These are phyloP conservation scores for Ennomos fuscantarius DNA, from an alignment of 2,888 invertebrate genomes.

Conservation along the genomic window DNA sequence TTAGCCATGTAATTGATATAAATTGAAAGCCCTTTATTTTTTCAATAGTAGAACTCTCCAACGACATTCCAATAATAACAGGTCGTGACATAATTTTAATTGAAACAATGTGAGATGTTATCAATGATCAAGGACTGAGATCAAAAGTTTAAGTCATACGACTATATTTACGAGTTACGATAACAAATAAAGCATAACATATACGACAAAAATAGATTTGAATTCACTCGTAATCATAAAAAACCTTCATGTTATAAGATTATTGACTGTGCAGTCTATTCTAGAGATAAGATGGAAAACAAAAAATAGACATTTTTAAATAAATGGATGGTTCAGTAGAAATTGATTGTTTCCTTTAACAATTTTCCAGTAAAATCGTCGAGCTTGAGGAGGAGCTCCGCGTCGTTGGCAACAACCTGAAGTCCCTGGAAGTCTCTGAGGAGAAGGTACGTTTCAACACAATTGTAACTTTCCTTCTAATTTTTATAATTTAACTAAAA, in stretches of 20 bases:
- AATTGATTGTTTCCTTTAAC: conserved; percentile 61
- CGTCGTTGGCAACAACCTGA: conserved; percentile 99
- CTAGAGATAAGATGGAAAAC: too few relatives aligned
- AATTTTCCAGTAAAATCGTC: conserved; percentile 96
- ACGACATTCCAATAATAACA: conserved; percentile 21
- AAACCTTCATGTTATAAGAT: background rate
- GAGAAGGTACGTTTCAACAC: conserved; percentile 93
- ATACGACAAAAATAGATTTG: background rate
- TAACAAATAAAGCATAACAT: background rate
- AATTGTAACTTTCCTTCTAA: background rate
- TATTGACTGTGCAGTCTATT: too few relatives aligned
- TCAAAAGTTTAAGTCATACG: background rate
- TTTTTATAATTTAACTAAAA: too few relatives aligned
- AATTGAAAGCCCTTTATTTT: conserved; percentile 49
- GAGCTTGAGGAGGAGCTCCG: conserved; percentile 99
- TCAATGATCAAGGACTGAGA: conserved; percentile 7
- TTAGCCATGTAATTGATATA: conserved; percentile 48
- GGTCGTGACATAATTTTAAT: conserved; percentile 10
- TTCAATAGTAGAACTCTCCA: conserved; percentile 27
- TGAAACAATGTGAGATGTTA: conserved; percentile 6
- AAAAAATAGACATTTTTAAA: too few relatives aligned
- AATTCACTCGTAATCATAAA: background rate
- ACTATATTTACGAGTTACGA: background rate
- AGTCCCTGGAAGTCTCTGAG: conserved; percentile 99
- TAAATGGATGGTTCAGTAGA: conserved; percentile 48